Evolutionary conservation across 2,113 vertebrate species (phyloP).

Genomic region (Cyphomyrus plagiostoma): DNA sequence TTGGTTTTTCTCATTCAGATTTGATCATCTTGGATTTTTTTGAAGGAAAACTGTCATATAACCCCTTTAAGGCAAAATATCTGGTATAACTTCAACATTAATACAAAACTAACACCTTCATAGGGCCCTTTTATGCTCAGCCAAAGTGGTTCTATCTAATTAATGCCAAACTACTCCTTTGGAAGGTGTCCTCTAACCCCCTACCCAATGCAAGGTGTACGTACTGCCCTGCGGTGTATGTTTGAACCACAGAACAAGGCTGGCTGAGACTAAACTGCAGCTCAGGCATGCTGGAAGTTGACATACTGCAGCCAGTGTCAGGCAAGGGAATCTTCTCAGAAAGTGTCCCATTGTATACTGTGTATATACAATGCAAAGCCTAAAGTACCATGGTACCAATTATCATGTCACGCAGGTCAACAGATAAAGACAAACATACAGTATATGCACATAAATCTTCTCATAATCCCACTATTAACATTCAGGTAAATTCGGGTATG

Average conservation of each 20-base stretch:
- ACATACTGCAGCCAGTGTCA: not conserved
- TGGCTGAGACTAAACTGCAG: not conserved
- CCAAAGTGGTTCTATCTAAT: not conserved
- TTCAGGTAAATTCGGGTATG: not conserved
- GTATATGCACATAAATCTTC: not conserved
- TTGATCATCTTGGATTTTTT: not conserved
- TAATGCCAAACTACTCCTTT: not conserved
- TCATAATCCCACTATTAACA: not conserved
- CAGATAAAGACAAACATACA: not conserved
- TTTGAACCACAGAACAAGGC: not conserved
- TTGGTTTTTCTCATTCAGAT: not conserved
- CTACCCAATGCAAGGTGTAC: not conserved
- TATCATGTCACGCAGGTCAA: not conserved
- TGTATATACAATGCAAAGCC: not conserved
- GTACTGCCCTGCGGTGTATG: not conserved
- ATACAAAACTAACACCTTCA: not conserved
- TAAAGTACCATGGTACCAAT: not conserved
- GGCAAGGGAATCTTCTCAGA: not conserved
- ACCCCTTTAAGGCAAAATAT: not conserved
- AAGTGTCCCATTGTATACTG: not conserved
- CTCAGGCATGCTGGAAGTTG: not conserved
- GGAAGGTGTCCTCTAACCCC: not conserved
- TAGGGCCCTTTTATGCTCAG: not conserved
- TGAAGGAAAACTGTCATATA: not conserved
- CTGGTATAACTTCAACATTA: not conserved